A percentile compares a stretch with the other conserved stretches of the same genome.
Evolutionary conservation across 2,888 invertebrate genomes (phyloP).

Genomic region (Smittia sp.): DNA sequence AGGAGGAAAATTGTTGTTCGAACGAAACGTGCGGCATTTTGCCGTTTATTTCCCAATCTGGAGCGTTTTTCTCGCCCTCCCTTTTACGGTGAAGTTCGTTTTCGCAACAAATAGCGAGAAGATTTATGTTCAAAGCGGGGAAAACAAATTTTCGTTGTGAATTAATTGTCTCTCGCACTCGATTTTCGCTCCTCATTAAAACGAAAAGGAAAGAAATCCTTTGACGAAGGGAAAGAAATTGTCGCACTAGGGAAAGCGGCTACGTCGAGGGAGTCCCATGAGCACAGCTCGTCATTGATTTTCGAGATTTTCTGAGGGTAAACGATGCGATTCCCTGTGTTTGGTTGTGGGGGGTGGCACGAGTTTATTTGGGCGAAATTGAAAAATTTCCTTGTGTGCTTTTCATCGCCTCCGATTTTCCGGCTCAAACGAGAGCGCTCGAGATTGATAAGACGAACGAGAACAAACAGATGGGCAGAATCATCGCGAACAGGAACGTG

Average conservation of each 20-base stretch:
- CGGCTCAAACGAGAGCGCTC: background rate
- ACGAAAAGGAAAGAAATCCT: background rate
- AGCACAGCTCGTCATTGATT: background rate
- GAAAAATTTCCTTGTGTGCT: background rate
- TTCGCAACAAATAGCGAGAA: background rate
- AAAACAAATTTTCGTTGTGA: constrained; percentile 8
- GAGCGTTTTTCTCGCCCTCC: background rate
- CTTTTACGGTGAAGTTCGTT: background rate
- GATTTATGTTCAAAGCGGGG: constrained; percentile 3
- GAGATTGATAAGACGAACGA: background rate
- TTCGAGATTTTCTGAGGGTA: background rate
- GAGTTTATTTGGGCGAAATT: background rate
- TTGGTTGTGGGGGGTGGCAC: background rate
- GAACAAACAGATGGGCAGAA: constrained; percentile 12
- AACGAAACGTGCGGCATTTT: background rate
- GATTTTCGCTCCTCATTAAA: constrained; percentile 32
- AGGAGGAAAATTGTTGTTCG: constrained; percentile 1
- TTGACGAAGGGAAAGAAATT: background rate
- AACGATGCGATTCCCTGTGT: background rate
- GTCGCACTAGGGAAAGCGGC: background rate
- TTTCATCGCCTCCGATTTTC: background rate
- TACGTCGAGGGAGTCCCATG: background rate
- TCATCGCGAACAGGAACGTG: constrained; percentile 6
- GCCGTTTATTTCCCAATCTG: background rate
- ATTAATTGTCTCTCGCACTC: constrained; percentile 6